Conservation (phyloP, 2,888 invertebrate genomes). For the Apocheima hispidaria region DNA sequence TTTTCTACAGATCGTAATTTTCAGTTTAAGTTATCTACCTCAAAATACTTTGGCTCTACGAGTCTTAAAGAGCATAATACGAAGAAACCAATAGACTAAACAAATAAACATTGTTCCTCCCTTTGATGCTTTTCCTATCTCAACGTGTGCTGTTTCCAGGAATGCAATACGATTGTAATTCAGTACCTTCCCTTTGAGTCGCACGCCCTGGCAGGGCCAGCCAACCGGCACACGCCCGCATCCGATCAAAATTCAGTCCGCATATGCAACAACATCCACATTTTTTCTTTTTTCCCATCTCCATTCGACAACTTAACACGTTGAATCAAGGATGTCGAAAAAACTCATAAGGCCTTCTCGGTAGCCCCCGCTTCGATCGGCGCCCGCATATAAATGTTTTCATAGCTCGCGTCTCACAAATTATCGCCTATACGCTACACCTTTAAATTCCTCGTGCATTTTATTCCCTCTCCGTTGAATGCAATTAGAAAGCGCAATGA, state of each 20-base stretch:
- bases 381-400: constrained; percentile 62
- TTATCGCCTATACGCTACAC: constrained; percentile 51
- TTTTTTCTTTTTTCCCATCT: constrained; percentile 68
- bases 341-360: constrained; percentile 58
- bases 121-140: constrained; percentile 10
- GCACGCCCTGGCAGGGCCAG: constrained; percentile 26
- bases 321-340: constrained; percentile 66
- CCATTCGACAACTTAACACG: constrained; percentile 69
- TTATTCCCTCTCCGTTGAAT: constrained; percentile 43
- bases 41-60: neutral
- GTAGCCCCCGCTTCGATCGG: constrained; percentile 49
- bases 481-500: constrained; percentile 56
- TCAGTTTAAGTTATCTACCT: neutral
- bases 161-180: constrained; percentile 48
- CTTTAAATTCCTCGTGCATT: constrained; percentile 50
- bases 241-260: constrained; percentile 68
- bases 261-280: constrained; percentile 57
- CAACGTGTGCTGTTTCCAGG: constrained; percentile 28
- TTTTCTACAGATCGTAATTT: neutral
- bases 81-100: constrained; percentile 19
- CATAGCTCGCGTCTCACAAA: constrained; percentile 54
- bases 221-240: constrained; percentile 46
- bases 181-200: constrained; percentile 33
- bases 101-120: constrained; percentile 18
- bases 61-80: constrained; percentile 5